A percentile compares a stretch with the other conserved stretches of the same genome.
Conservation (phyloP, 2,113 vertebrate species). For the Monarcha castaneiventris region DNA sequence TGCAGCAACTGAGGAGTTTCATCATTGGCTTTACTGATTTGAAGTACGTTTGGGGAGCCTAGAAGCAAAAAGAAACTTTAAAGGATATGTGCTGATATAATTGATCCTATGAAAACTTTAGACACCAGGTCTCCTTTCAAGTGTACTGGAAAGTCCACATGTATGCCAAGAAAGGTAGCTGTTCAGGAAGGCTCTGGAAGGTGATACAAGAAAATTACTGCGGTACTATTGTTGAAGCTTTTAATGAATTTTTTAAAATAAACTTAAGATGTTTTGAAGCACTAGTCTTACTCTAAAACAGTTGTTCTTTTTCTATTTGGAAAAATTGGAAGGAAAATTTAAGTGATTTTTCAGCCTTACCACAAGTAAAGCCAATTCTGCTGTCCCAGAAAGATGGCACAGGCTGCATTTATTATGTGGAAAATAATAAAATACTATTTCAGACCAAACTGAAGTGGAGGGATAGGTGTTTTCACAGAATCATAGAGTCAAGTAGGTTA, state of each 20-base stretch:
- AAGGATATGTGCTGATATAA: neutral
- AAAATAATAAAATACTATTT: neutral
- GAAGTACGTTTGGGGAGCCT: neutral
- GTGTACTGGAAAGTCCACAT: neutral
- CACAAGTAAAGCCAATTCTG: neutral
- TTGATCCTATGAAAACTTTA: neutral
- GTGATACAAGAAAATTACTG: neutral
- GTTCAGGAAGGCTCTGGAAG: neutral
- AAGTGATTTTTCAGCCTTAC: neutral
- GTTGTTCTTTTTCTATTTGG: neutral
- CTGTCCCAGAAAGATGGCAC: neutral
- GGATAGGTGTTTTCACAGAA: neutral
- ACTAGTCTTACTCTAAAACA: neutral
- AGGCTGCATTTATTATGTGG: neutral
- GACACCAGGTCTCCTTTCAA: neutral
- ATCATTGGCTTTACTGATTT: neutral
- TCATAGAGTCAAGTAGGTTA: neutral
- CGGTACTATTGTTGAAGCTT: neutral
- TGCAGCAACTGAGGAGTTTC: neutral
- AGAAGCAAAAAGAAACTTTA: neutral
- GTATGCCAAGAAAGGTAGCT: neutral
- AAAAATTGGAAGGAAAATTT: neutral
- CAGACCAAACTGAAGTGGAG: neutral
- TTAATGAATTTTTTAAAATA: neutral
- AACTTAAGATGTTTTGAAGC: neutral